Evolutionary conservation across 1,140 invertebrate genomes (phyloP).

Genomic region (Apis florea): DNA sequence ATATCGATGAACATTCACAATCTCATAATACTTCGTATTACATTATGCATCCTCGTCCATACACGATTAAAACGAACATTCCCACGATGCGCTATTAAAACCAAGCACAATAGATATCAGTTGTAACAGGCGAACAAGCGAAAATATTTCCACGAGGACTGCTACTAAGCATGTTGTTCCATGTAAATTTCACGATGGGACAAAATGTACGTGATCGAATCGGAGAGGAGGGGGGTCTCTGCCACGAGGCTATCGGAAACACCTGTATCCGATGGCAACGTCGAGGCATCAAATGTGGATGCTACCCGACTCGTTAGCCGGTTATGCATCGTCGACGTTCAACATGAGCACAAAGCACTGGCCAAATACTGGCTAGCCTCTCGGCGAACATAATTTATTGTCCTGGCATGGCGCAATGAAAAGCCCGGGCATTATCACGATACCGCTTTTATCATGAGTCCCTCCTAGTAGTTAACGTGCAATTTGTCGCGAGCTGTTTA

Average conservation of each 20-base stretch:
- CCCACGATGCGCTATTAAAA: neutral
- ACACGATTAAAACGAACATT: too few relatives aligned
- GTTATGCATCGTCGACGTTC: constrained; percentile 47
- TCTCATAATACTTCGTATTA: too few relatives aligned
- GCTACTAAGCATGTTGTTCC: constrained; percentile 19
- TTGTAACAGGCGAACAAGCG: neutral
- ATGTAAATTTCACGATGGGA: constrained; percentile 3
- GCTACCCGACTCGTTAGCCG: constrained; percentile 41
- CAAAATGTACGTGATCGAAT: constrained; percentile 30
- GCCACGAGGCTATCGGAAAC: constrained; percentile 29
- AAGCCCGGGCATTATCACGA: constrained; percentile 44
- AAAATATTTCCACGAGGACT: constrained; percentile 19
- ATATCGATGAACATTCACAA: too few relatives aligned
- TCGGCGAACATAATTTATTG: constrained; percentile 47
- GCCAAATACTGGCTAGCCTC: constrained; percentile 34
- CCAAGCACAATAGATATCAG: neutral
- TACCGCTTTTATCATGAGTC: constrained; percentile 34
- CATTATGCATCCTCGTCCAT: too few relatives aligned
- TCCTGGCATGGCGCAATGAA: constrained; percentile 33
- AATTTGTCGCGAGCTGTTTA: constrained; percentile 41
- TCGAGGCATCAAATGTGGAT: constrained; percentile 42
- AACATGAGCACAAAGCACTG: constrained; percentile 36
- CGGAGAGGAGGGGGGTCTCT: too few relatives aligned
- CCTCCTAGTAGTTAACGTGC: constrained; percentile 20
- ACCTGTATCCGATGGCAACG: constrained; percentile 46